These are phyloP conservation scores for Pseudocheirus occidentalis DNA, from an alignment of 2,797 vertebrate genomes.

Conservation along the genomic window DNA sequence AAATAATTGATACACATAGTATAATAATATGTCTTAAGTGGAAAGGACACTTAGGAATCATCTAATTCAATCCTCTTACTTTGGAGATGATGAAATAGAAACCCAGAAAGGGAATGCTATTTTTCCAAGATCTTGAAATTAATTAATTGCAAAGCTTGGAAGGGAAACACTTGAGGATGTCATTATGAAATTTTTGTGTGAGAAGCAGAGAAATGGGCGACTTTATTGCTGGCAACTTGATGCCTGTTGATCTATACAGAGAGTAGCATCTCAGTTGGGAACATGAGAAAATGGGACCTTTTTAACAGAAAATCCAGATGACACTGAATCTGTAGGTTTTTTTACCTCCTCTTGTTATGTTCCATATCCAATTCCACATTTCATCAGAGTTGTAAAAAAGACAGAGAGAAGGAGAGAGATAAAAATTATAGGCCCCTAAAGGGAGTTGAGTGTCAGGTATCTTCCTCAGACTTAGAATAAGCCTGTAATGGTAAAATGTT, in stretches of 20 bases:
- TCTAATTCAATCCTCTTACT: neutral
- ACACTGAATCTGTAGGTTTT: slow-evolving; percentile 6
- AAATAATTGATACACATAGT: neutral
- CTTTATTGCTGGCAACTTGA: slow-evolving; percentile 13
- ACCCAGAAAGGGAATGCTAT: slow-evolving; percentile 23
- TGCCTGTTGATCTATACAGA: neutral
- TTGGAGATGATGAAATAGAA: neutral
- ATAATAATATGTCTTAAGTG: neutral
- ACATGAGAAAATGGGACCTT: neutral
- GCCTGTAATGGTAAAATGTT: neutral
- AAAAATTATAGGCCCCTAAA: slow-evolving; percentile 16
- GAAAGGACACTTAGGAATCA: neutral
- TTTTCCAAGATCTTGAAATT: slow-evolving; percentile 20
- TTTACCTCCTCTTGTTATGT: neutral
- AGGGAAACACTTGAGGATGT: slow-evolving; percentile 39
- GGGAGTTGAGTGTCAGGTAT: slow-evolving; percentile 7
- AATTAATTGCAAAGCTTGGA: slow-evolving; percentile 10
- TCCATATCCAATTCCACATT: slow-evolving; percentile 41
- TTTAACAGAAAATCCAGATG: slow-evolving; percentile 41
- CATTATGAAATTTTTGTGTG: slow-evolving; percentile 13
- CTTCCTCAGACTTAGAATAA: slow-evolving; percentile 7
- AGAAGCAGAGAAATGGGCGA: neutral
- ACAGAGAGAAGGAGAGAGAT: slow-evolving; percentile 38
- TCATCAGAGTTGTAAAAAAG: slow-evolving; percentile 27
- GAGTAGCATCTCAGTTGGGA: slow-evolving; percentile 17